Evolutionary conservation across 1,140 invertebrate genomes (phyloP).

Genomic region (Drosophila triauraria): DNA sequence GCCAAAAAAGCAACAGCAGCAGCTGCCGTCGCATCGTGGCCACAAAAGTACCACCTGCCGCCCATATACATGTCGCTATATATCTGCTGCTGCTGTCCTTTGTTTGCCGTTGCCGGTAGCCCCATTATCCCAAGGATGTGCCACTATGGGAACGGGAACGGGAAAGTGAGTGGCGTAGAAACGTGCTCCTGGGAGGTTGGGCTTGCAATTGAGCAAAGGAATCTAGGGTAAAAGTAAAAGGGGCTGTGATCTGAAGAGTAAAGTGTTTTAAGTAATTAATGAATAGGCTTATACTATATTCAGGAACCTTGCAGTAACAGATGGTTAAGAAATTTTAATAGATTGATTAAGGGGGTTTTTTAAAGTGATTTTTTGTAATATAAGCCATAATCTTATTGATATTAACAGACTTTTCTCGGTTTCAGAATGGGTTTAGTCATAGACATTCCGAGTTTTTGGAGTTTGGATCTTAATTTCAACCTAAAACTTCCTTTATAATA

Average conservation of each 20-base stretch:
- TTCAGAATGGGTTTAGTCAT: too few relatives aligned
- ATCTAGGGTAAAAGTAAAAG: constrained; percentile 1
- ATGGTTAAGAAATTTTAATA: too few relatives aligned
- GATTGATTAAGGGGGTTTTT: too few relatives aligned
- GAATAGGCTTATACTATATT: neutral
- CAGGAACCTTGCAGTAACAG: too few relatives aligned
- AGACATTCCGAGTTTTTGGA: too few relatives aligned
- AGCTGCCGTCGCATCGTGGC: constrained; percentile 65
- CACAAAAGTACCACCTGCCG: constrained; percentile 82
- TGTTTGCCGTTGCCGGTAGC: constrained; percentile 40
- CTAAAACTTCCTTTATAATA: too few relatives aligned
- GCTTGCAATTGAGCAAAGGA: neutral
- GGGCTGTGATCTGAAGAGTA: neutral
- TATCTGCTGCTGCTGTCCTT: constrained; percentile 43
- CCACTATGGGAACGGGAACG: constrained; percentile 22
- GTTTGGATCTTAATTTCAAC: too few relatives aligned
- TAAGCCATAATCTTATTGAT: too few relatives aligned
- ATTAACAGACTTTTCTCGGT: too few relatives aligned
- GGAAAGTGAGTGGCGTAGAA: constrained; percentile 28
- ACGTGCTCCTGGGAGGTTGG: constrained; percentile 11
- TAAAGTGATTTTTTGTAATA: too few relatives aligned
- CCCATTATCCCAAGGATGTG: constrained; percentile 47
- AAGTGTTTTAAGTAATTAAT: neutral
- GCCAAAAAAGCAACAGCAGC: constrained; percentile 55
- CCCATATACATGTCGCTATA: constrained; percentile 71